Conservation (phyloP, 2,888 invertebrate species). For the Erebia epiphron region DNA sequence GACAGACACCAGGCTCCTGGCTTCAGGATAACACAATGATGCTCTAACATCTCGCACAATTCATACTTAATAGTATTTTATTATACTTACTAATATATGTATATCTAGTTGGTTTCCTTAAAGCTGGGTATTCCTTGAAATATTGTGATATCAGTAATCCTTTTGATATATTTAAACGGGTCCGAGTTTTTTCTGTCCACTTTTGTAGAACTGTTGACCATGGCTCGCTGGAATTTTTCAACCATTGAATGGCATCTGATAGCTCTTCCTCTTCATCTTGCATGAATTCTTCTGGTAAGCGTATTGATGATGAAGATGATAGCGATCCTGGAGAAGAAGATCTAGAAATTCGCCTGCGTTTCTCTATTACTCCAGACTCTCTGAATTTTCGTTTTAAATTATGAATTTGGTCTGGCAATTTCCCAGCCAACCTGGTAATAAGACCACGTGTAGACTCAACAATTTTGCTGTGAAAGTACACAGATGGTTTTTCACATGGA, state of each 20-base stretch:
- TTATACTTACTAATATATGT: background rate
- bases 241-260: background rate
- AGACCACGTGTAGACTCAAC: slow-evolving; percentile 3
- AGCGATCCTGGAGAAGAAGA: background rate
- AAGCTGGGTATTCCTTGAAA: background rate
- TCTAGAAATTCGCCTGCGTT: slow-evolving; percentile 1
- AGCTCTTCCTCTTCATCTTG: too few relatives aligned
- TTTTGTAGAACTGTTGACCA: slow-evolving; percentile 1
- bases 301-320: too few relatives aligned
- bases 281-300: too few relatives aligned
- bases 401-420: slow-evolving; percentile 7
- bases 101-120: slow-evolving; percentile 4
- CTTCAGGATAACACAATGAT: too few relatives aligned
- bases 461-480: slow-evolving; percentile 7
- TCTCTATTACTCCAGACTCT: slow-evolving; percentile 5
- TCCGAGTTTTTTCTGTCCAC: background rate
- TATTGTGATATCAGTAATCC: background rate
- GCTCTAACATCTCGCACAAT: too few relatives aligned
- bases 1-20: too few relatives aligned
- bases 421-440: slow-evolving; percentile 6
- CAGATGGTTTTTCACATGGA: slow-evolving; percentile 1
- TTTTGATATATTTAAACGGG: background rate
- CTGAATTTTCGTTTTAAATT: slow-evolving; percentile 1
- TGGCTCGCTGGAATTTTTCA: slow-evolving; percentile 2
- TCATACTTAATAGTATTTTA: too few relatives aligned